phyloP scores from a whole-genome alignment of 2,888 invertebrate species.

The Volucella inflata region DNA sequence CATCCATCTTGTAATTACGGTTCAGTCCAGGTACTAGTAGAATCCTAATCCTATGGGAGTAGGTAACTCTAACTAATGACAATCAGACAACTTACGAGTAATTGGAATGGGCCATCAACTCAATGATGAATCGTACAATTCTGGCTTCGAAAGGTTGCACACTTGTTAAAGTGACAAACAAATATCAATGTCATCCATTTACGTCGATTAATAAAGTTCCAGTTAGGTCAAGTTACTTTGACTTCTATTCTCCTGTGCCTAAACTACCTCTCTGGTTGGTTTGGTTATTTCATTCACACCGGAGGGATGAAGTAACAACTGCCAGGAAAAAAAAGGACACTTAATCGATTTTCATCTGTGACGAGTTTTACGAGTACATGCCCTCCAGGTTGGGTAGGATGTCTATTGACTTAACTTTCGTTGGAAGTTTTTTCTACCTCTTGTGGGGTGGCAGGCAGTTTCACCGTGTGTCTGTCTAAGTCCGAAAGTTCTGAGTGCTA shows the following conservation, averaged over 20 bases:
- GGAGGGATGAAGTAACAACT: conserved; percentile 2
- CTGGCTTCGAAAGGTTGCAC: neutral
- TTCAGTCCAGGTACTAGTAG: too few species aligned
- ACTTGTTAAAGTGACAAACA: conserved; percentile 48
- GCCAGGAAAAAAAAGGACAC: conserved; percentile 27
- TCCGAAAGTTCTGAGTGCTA: neutral
- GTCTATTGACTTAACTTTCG: conserved; percentile 42
- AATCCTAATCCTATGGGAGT: conserved; percentile 26
- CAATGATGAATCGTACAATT: conserved; percentile 15
- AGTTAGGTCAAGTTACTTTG: neutral
- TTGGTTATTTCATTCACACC: conserved; percentile 32
- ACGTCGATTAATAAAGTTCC: conserved; percentile 37
- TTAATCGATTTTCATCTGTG: conserved; percentile 56
- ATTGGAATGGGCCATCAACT: conserved; percentile 1
- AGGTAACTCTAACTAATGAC: conserved; percentile 19
- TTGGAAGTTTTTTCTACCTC: conserved; percentile 1
- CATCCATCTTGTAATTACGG: too few species aligned
- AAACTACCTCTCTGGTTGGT: neutral
- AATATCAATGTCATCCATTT: conserved; percentile 37
- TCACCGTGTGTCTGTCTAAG: neutral
- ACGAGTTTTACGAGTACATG: neutral
- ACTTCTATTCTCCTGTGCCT: neutral
- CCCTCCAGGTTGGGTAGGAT: neutral
- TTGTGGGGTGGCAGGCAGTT: neutral
- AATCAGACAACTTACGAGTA: neutral